Percentiles rank a stretch among this genome's conserved stretches.
phyloP scores from a whole-genome alignment of 2,888 invertebrate genomes.

The Lithodes maja region DNA sequence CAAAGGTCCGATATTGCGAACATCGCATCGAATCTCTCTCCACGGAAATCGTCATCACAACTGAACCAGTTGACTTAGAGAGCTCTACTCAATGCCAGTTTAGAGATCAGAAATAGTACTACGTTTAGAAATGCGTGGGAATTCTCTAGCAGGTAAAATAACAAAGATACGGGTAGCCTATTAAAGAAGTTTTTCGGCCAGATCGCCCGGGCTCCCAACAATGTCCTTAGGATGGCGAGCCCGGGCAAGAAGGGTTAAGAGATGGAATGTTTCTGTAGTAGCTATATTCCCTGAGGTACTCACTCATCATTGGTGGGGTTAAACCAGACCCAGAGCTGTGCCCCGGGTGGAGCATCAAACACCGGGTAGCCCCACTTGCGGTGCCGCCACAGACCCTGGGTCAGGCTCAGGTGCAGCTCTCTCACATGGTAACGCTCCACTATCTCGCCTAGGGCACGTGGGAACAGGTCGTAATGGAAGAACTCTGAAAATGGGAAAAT shows the following conservation, averaged over 20 bases:
- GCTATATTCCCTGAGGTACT: background rate
- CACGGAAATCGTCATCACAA: too few species aligned
- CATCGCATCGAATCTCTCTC: too few species aligned
- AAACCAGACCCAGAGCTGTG: constrained; percentile 96
- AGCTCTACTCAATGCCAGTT: background rate
- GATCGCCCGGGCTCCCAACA: too few species aligned
- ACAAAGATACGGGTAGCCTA: background rate
- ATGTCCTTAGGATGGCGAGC: too few species aligned
- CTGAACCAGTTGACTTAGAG: too few species aligned
- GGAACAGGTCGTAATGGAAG: constrained; percentile 88
- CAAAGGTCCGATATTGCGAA: too few species aligned
- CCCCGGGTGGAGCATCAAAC: constrained; percentile 92
- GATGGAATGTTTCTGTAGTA: background rate
- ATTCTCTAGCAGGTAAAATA: background rate
- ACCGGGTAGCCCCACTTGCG: constrained; percentile 96
- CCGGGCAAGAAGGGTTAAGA: too few species aligned
- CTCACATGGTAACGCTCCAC: constrained; percentile 87
- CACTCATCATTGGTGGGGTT: constrained; percentile 62
- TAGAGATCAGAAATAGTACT: background rate
- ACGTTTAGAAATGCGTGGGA: too few species aligned
- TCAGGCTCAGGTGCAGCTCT: constrained; percentile 92
- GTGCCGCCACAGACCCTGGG: constrained; percentile 95
- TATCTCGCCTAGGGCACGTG: constrained; percentile 91
- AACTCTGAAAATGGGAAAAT: constrained; percentile 51
- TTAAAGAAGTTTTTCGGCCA: too few species aligned